Evolutionary conservation across 2,888 invertebrate species (phyloP).

Genomic region (Lycia hirtaria): DNA sequence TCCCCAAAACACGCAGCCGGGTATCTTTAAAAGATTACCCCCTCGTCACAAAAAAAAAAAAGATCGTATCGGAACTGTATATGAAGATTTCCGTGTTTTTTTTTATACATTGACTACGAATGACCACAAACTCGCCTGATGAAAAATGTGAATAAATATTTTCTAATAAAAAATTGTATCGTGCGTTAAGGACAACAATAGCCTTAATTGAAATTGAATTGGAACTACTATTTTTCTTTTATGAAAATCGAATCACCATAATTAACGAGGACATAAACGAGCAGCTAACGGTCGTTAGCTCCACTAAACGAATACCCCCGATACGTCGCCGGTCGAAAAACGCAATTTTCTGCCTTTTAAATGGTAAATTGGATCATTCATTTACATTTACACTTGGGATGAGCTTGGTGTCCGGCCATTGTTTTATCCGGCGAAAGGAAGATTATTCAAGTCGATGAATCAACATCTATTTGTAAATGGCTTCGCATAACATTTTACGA

Average conservation of each 20-base stretch:
- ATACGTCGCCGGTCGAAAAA: slow-evolving; percentile 30
- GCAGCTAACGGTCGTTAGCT: slow-evolving; percentile 34
- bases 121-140: too few relatives aligned
- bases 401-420: slow-evolving; percentile 2
- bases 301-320: slow-evolving; percentile 33
- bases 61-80: too few relatives aligned
- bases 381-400: slow-evolving; percentile 32
- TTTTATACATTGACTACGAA: too few relatives aligned
- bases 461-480: too few relatives aligned
- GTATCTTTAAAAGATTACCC: too few relatives aligned
- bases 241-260: slow-evolving; percentile 25
- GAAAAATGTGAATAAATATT: background rate
- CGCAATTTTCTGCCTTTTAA: slow-evolving; percentile 39
- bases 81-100: too few relatives aligned
- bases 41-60: too few relatives aligned
- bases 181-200: background rate
- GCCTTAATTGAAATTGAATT: slow-evolving; percentile 6
- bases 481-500: too few relatives aligned
- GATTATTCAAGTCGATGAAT: too few relatives aligned
- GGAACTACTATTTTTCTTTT: slow-evolving; percentile 1
- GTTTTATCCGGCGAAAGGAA: too few relatives aligned
- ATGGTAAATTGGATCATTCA: slow-evolving; percentile 38
- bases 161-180: background rate
- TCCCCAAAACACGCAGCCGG: too few relatives aligned
- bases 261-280: slow-evolving; percentile 31